These are phyloP conservation scores for Nomada goodeniana DNA, from an alignment of 2,888 invertebrate species.

Conservation along the genomic window DNA sequence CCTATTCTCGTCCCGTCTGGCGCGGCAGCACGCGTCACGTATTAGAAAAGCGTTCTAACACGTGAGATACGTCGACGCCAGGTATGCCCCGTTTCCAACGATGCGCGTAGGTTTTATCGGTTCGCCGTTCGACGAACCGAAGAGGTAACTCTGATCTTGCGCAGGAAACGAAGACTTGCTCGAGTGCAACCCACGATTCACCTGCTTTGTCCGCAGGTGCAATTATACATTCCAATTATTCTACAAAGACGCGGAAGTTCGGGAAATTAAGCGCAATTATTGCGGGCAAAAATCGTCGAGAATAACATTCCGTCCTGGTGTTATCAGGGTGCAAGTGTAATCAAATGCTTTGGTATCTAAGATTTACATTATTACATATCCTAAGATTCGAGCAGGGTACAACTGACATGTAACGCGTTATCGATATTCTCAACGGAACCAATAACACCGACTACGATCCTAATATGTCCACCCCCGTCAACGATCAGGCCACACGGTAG, in stretches of 20 bases:
- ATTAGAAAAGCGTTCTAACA: neutral
- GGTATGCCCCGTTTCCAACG: slow-evolving; percentile 47
- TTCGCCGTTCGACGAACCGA: slow-evolving; percentile 63
- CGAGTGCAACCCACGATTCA: slow-evolving; percentile 58
- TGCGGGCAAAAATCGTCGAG: too few relatives aligned
- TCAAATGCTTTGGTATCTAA: too few relatives aligned
- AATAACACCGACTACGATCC: too few relatives aligned
- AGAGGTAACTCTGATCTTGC: slow-evolving; percentile 62
- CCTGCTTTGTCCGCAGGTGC: slow-evolving; percentile 12
- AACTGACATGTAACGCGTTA: too few relatives aligned
- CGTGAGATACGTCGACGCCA: neutral
- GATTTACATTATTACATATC: too few relatives aligned
- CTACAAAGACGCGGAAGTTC: slow-evolving; percentile 28
- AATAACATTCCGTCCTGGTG: too few relatives aligned
- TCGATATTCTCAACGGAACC: too few relatives aligned
- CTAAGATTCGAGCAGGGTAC: too few relatives aligned
- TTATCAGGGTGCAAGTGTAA: too few relatives aligned
- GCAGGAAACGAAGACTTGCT: slow-evolving; percentile 30
- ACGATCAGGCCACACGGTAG: neutral
- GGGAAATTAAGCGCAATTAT: too few relatives aligned
- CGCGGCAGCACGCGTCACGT: too few relatives aligned
- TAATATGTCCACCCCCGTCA: neutral
- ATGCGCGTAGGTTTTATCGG: slow-evolving; percentile 62
- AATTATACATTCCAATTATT: slow-evolving; percentile 61
- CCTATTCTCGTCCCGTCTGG: neutral